phyloP scores from a whole-genome alignment of 2,888 invertebrate species.

The Papilio gigon region DNA sequence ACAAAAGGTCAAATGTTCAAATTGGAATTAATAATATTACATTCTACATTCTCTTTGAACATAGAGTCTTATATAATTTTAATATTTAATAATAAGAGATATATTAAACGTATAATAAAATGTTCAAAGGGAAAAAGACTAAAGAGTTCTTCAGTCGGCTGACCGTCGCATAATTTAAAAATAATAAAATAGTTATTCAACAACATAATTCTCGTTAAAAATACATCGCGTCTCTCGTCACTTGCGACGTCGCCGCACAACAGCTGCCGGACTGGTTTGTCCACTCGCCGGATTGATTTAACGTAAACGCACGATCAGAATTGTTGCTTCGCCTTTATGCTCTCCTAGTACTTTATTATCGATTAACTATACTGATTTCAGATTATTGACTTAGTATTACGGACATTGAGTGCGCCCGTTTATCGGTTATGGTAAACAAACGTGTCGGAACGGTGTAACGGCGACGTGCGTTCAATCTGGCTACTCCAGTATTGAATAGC shows the following conservation, averaged over 20 bases:
- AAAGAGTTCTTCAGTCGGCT: neutral
- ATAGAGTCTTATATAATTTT: neutral
- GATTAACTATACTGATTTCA: conserved; percentile 55
- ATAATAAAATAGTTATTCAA: conserved; percentile 22
- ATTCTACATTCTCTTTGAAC: too few relatives aligned
- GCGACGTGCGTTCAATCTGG: neutral
- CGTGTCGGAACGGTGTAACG: conserved; percentile 4
- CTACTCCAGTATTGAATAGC: conserved; percentile 4
- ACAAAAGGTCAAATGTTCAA: too few relatives aligned
- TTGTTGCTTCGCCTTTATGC: conserved; percentile 63
- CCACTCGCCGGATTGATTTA: conserved; percentile 81
- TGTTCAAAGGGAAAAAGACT: neutral
- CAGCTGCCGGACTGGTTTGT: conserved; percentile 82
- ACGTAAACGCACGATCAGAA: conserved; percentile 74
- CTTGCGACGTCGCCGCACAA: conserved; percentile 67
- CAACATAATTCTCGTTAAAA: conserved; percentile 27
- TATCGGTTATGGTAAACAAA: conserved; percentile 32
- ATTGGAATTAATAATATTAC: too few relatives aligned
- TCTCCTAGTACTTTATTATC: conserved; percentile 69
- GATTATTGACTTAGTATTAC: conserved; percentile 34
- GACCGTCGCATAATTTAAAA: conserved; percentile 12
- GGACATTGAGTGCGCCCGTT: conserved; percentile 17
- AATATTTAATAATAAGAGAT: neutral
- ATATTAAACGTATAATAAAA: neutral
- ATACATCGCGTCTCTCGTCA: conserved; percentile 49